Conservation (phyloP, 2,113 vertebrate species). For the Bubo bubo region DNA sequence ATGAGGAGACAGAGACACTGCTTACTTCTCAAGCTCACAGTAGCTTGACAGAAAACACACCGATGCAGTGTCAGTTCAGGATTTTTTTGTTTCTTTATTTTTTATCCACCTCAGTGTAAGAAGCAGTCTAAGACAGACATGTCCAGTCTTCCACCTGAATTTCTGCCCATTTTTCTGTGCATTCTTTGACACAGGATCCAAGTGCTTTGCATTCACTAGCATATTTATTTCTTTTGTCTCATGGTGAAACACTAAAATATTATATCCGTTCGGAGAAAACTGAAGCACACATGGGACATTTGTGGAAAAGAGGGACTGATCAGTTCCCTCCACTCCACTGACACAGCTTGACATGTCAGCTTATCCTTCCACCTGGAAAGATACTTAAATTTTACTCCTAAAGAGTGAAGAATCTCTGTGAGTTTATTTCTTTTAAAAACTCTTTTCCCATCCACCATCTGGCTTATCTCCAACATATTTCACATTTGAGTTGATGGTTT, state of each 20-base stretch:
- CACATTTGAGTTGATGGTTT: background rate
- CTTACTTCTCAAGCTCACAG: background rate
- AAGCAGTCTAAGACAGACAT: background rate
- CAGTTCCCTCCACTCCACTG: background rate
- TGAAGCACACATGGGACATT: background rate
- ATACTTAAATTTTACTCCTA: background rate
- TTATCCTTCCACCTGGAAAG: background rate
- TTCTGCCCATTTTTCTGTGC: background rate
- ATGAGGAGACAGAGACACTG: background rate
- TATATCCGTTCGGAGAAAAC: background rate
- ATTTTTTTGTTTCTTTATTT: background rate
- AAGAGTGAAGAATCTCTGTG: background rate
- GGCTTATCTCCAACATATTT: background rate
- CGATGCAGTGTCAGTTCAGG: rapidly evolving
- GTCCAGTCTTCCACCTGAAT: background rate
- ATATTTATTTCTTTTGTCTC: background rate
- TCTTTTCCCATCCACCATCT: background rate
- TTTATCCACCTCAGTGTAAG: background rate
- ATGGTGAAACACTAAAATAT: background rate
- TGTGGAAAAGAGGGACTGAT: background rate
- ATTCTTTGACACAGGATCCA: background rate
- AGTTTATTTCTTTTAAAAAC: background rate
- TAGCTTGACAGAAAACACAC: background rate
- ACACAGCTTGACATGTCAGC: background rate
- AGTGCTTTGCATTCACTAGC: background rate